Evolutionary conservation across 2,113 vertebrate genomes (phyloP).

Genomic region (Cryptomyrus ogoouensis): DNA sequence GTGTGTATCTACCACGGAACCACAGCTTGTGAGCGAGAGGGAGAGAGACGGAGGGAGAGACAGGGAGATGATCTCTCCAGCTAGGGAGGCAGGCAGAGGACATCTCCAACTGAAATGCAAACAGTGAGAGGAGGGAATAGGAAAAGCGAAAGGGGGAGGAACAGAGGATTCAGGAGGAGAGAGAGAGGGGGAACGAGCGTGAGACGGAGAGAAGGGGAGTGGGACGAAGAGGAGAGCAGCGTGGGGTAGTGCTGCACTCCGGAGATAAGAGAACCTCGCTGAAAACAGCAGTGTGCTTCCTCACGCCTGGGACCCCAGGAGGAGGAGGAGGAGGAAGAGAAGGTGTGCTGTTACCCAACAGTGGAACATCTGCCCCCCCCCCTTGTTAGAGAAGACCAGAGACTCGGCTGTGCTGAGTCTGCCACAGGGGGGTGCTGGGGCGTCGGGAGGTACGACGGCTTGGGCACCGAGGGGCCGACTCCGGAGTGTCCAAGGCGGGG

Average conservation of each 20-base stretch:
- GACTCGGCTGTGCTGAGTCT: conserved; percentile 14
- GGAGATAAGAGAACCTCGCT: conserved; percentile 37
- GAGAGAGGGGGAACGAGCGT: conserved; percentile 5
- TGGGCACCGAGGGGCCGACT: conserved; percentile 12
- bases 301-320: conserved; percentile 31
- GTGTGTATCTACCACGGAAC: conserved; percentile 31
- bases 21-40: neutral
- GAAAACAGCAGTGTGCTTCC: conserved; percentile 33
- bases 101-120: neutral
- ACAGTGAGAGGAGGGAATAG: neutral
- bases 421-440: neutral
- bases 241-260: conserved; percentile 27
- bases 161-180: neutral
- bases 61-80: neutral
- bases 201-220: conserved; percentile 30
- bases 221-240: conserved; percentile 25
- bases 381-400: conserved; percentile 25
- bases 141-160: neutral
- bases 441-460: conserved; percentile 18
- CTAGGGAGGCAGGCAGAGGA: neutral
- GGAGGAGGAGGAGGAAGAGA: conserved; percentile 14
- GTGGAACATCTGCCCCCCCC: neutral
- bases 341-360: conserved; percentile 13
- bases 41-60: neutral
- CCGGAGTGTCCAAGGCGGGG: neutral